Evolutionary conservation across 2,113 vertebrate species (phyloP), one percentile per base, ranked within the genome.

Genomic region (Peromyscus maniculatus): DNA sequence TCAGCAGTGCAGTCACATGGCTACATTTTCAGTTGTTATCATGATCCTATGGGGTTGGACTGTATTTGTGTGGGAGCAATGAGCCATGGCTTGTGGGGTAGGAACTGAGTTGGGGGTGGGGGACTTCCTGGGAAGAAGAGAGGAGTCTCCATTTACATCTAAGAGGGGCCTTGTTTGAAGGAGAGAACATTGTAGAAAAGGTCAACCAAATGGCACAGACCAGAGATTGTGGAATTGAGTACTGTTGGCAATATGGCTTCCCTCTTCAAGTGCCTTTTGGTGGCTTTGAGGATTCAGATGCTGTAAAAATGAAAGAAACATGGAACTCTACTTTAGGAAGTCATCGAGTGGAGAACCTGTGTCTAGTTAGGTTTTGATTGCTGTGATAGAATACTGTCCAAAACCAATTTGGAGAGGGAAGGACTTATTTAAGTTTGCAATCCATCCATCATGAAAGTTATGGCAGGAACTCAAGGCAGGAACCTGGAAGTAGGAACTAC

Each of bases 231-330:
- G 16, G 26, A 57, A 64, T 82, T 57, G 79, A 66, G 78, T 36
- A 69, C n/a, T 28, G 46, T 66, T n/a, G 6, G 64, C 36, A 75
- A 78, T 83, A 12, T 66, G 55, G 66, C 1, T 4, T 66, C 88
- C 89, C 15, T 82, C 59, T 59, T 13, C 71, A 83, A 83, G 55
- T 39, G 74, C 24, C 71, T 66, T 83, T 31, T 8, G 31, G 6
- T 49, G 33, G 28, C 33, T 16, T 55, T 19, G 19, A 49, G 64
- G 66, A 69, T 52, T 52, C 33, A 16, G 87, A 55, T 17, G 67
- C 31, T n/a, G 33, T 87, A 71, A 36, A 86, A 91, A 91, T 59
- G 22, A 95, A 96, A 84, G 72, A 71, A 49, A 24, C 7, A n/a
- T 1, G 1, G 21, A n/a, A 39, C 84, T 87, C 24, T 94, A 36